A percentile compares a stretch with the other conserved stretches of the same genome.
These are phyloP conservation scores for Bergia sp. DNA, from an alignment of 92 coral and sea anemone genomes.

Conservation along the genomic window DNA sequence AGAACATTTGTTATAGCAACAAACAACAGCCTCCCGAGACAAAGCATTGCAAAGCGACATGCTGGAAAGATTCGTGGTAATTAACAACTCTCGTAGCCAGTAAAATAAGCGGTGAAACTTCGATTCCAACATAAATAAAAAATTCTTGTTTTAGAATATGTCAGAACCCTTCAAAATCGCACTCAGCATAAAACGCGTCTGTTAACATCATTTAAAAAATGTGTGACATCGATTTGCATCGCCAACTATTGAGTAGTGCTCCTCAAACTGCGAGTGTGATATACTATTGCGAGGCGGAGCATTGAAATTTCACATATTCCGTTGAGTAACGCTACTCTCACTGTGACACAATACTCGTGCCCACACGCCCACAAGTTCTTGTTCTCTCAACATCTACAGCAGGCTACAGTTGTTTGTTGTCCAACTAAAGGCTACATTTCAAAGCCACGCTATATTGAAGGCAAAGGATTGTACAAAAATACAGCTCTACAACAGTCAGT, in stretches of 20 bases:
- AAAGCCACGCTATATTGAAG: slow-evolving; percentile 15
- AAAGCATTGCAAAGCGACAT: background rate
- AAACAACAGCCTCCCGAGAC: background rate
- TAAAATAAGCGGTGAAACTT: background rate
- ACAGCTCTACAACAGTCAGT: slow-evolving; percentile 13
- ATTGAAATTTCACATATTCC: background rate
- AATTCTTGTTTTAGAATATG: background rate
- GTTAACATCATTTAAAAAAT: too few species aligned
- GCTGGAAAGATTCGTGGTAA: background rate
- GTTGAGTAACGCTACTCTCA: background rate
- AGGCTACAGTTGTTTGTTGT: slow-evolving; percentile 1
- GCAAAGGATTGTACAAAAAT: slow-evolving; percentile 31
- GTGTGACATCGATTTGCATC: background rate
- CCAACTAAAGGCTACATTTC: background rate
- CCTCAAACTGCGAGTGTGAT: too few species aligned
- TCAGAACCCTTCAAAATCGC: background rate
- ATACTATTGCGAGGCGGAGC: too few species aligned
- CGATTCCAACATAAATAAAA: background rate
- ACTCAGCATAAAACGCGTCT: background rate
- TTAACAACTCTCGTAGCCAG: background rate
- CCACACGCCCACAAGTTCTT: too few species aligned
- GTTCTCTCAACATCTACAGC: too few species aligned
- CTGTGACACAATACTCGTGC: background rate
- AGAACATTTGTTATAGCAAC: background rate
- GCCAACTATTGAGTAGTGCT: background rate